Conservation (phyloP, 2,888 invertebrate genomes). For the Erannis defoliaria region DNA sequence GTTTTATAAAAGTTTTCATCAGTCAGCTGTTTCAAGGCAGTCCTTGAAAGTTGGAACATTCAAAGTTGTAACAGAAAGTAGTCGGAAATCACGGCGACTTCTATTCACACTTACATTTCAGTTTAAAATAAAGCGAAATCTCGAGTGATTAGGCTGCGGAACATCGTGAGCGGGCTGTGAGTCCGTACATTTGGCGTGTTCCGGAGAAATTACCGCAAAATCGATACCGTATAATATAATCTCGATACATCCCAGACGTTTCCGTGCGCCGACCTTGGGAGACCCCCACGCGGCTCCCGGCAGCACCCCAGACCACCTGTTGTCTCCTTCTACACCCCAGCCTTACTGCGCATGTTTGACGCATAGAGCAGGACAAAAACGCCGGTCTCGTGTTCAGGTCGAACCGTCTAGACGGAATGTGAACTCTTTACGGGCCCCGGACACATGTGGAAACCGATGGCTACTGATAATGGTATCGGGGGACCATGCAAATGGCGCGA, state of each 20-base stretch:
- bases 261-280: conserved; percentile 83
- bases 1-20: conserved; percentile 11
- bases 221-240: conserved; percentile 77
- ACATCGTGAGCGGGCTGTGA: not conserved
- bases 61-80: conserved; percentile 20
- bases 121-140: conserved; percentile 4
- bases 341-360: conserved; percentile 78
- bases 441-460: conserved; percentile 57
- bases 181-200: conserved; percentile 37
- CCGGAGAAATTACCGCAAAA: conserved; percentile 64
- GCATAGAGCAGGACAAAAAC: conserved; percentile 67
- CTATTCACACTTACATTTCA: conserved; percentile 1
- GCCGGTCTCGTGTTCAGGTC: conserved; percentile 76
- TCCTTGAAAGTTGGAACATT: conserved; percentile 25
- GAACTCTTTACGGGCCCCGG: conserved; percentile 78
- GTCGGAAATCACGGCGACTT: not conserved
- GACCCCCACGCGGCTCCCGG: conserved; percentile 31
- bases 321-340: conserved; percentile 63
- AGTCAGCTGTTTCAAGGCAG: conserved; percentile 10
- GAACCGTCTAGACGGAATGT: conserved; percentile 83
- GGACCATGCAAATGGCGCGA: conserved; percentile 62
- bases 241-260: conserved; percentile 80
- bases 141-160: conserved; percentile 10
- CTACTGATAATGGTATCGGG: conserved; percentile 54
- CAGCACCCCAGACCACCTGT: conserved; percentile 74